Base-by-base conservation (phyloP, 2,797 vertebrate species). In the Xyrichtys novacula region DNA sequence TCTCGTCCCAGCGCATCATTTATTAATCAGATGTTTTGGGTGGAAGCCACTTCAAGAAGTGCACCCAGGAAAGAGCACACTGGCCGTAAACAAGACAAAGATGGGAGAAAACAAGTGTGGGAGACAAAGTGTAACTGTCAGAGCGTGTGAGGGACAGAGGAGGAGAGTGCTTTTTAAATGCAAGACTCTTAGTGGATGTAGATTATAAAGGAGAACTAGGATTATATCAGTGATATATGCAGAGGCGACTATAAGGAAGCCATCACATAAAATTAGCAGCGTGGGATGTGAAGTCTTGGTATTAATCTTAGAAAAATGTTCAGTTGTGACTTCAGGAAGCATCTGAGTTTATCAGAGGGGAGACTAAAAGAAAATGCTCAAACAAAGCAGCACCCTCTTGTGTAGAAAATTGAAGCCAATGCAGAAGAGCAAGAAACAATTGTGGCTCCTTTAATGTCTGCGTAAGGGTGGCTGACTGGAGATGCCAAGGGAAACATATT, bases 21-120 rank as follows among this genome's bases (percentile, higher is more conserved):
- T 97, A 98, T 98, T 96, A 95, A 99, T 96, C 95, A 92, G 94
- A 95, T 94, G 94, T 95, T 95, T 87, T 94, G 93, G 94, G 93
- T 92, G 94, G 93, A 96, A 95, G 95, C 93, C 94, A 95, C 95
- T 95, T 95, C 92, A 94, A 85, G 94, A 94, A 94, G 93, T 92
- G 93, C 92, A 94, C 91, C 94, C 91, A 92, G 93, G 94, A 96
- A 95, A 84, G 88, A 90, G 96, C 94, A 94, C 81, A 89, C 89
- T 80, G 87, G 89, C 89, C 87, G 89, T 95, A 96, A 95, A 91
- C 93, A 93, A 91, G 85, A 91, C 72, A 66, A 56, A 77, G 71
- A 71, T 1, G 2, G 16, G 44, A 57, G 56, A 39, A 52, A 80
- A 79, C 50, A 65, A 78, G 82, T 72, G 69, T 88, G 86, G 92